Base-by-base conservation (phyloP, 1,140 invertebrate species). In the Steinernema khuongi region DNA sequence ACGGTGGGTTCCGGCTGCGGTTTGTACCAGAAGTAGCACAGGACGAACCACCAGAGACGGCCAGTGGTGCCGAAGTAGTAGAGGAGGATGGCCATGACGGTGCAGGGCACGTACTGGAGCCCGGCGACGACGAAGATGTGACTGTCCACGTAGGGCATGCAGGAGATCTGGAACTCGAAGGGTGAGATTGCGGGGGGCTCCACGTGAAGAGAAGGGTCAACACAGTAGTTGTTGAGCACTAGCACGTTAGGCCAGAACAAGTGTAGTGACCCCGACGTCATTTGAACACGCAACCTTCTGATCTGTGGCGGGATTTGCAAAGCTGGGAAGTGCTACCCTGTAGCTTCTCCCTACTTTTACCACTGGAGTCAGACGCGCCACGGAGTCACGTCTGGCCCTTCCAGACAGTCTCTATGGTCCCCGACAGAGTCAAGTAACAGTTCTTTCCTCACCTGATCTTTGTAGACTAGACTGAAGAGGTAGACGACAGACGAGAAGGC, bases 21-120 rank as follows among this genome's bases (percentile, higher is more conserved):
- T 18, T 44, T 71, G 29, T 71, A 44, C 70, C 70, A 71, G 32
- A 44, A 36, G 26, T 36, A 71, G 28, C 73, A 77, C 17, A 77
- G 66, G 19, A 77, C 60, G 14, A 74, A 22, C 73, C 70, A 77
- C 76, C 76, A 77, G 11, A 77, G 29, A 32, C 77, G 29, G 19
- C 72, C 78, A 29, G 68, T 73, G 0, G 77, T 78, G 30, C 77
- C 77, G n/a, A 75, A 71, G 32, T 78, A 78, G 69, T 78, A 78
- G 19, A 78, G 74, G 1, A 78, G 17, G 11, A 71, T 67, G 0
- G 71, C 77, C 11, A 77, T 76, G 17, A 72, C 26, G 22, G 72
- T 79, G 43, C 77, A 78, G 0, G 77, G 77, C 2, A 76, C 71
- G 68, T 78, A 76, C 4, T 73, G 68, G 36, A 77, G 28, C 1